Conservation (phyloP, 2,113 vertebrate genomes). For the human region DNA sequence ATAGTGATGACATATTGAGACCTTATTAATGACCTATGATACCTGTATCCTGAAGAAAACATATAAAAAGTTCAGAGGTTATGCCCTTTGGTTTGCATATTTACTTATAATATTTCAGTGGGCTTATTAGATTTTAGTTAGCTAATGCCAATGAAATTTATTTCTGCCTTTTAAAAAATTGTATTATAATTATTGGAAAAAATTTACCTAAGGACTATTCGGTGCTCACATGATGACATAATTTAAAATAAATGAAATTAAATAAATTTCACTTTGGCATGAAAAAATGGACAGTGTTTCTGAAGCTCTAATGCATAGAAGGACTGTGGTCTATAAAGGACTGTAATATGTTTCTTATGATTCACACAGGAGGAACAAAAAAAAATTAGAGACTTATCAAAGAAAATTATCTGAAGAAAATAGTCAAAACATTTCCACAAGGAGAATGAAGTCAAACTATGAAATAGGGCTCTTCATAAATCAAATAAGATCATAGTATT, state of each 20-base stretch:
- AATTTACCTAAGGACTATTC: not conserved
- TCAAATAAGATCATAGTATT: not conserved
- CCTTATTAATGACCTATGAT: not conserved
- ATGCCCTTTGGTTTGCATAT: not conserved
- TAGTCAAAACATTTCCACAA: not conserved
- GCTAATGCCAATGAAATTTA: not conserved
- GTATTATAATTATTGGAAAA: conserved; percentile 44
- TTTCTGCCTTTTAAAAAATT: conserved; percentile 17
- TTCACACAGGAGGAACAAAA: conserved; percentile 35
- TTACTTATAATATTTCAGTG: not conserved
- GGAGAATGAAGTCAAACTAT: not conserved
- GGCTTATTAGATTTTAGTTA: conserved; percentile 20
- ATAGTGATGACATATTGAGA: not conserved
- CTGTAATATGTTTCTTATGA: conserved; percentile 2
- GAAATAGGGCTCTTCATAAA: not conserved
- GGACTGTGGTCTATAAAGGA: not conserved
- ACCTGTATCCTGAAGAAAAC: not conserved
- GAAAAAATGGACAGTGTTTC: conserved; percentile 49
- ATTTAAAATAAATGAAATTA: conserved; percentile 69
- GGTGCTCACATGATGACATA: conserved; percentile 19
- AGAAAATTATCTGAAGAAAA: conserved; percentile 65
- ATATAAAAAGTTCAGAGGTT: not conserved
- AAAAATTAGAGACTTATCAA: conserved; percentile 61
- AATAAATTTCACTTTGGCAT: conserved; percentile 50
- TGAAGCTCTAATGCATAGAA: conserved; percentile 39